These are phyloP conservation scores for Oenanthe oenanthe DNA, from an alignment of 2,113 vertebrate species.

Conservation along the genomic window DNA sequence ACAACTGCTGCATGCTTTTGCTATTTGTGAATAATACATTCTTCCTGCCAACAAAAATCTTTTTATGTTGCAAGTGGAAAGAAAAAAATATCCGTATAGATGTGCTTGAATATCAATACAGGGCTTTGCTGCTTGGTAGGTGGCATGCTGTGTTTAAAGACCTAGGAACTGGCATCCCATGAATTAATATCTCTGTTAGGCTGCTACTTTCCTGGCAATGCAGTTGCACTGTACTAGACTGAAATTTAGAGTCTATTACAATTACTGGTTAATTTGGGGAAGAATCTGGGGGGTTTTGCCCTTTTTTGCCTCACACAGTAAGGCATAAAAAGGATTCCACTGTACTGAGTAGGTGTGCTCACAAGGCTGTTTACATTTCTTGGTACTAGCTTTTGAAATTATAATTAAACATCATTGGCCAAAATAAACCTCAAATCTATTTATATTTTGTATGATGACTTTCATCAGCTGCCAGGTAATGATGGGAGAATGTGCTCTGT, in stretches of 20 bases:
- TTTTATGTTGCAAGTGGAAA: neutral
- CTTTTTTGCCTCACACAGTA: neutral
- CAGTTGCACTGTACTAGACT: neutral
- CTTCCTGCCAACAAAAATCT: neutral
- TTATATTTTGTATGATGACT: neutral
- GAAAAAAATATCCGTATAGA: neutral
- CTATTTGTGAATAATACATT: neutral
- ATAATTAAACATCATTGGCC: constrained; percentile 14
- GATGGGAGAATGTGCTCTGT: neutral
- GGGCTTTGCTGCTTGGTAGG: neutral
- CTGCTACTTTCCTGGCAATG: neutral
- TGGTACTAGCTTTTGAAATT: constrained; percentile 37
- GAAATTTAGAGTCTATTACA: neutral
- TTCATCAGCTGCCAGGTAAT: constrained; percentile 29
- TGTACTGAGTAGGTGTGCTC: neutral
- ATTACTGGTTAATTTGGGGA: neutral
- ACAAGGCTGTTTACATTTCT: neutral
- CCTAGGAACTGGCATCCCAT: neutral
- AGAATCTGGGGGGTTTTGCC: neutral
- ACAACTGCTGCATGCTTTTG: neutral
- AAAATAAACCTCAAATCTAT: constrained; percentile 32
- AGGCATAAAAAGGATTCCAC: neutral
- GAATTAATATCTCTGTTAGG: neutral
- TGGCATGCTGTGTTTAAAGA: neutral
- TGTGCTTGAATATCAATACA: neutral